A percentile compares a stretch with the other conserved stretches of the same genome.
Evolutionary conservation across 2,113 vertebrate species (phyloP).

Genomic region (Pseudorasbora parva): DNA sequence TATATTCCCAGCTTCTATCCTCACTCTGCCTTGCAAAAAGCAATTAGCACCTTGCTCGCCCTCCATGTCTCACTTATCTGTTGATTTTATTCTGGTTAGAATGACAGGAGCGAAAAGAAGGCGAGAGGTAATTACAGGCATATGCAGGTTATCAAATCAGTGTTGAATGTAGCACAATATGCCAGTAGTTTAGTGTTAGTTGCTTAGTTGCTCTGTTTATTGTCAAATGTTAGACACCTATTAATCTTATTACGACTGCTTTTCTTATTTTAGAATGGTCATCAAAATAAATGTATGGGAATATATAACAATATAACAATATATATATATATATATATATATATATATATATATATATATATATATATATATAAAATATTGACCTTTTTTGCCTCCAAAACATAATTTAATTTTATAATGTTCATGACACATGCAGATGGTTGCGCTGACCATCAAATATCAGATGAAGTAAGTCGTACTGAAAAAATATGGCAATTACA

Average conservation of each 20-base stretch:
- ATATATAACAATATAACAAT: no score
- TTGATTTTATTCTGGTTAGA: conserved; percentile 10
- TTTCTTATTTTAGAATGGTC: background rate
- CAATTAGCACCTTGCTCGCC: background rate
- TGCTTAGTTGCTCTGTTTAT: background rate
- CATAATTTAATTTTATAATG: no score
- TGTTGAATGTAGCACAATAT: conserved; percentile 15
- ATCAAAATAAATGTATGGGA: background rate
- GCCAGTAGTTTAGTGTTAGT: background rate
- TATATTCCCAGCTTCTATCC: no score
- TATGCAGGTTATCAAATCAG: background rate
- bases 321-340: no score
- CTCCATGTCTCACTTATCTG: background rate
- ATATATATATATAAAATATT: no score
- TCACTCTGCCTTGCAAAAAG: background rate
- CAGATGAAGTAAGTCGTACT: no score
- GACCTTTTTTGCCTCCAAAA: no score
- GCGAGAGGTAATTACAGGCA: background rate
- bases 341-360: no score
- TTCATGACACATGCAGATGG: no score
- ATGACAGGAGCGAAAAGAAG: background rate
- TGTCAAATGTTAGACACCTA: background rate
- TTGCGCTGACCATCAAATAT: no score
- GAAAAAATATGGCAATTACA: no score
- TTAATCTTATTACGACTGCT: background rate